These are phyloP conservation scores for Mythimna impura DNA, from an alignment of 2,888 invertebrate genomes.

Conservation along the genomic window DNA sequence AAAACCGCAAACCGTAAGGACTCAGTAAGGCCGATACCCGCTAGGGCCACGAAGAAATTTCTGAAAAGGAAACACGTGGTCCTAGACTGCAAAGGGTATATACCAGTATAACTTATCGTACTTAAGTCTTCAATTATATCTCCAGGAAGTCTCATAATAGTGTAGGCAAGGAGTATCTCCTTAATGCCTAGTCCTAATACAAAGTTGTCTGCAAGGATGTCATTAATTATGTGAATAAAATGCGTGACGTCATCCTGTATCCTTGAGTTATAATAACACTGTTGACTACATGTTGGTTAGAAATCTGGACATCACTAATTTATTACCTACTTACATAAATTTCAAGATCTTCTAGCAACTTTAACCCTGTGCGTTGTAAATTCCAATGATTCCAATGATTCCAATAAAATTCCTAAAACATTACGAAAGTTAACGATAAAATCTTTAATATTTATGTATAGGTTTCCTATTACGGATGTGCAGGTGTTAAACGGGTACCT, in stretches of 20 bases:
- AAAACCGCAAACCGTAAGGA: no score
- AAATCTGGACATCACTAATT: not conserved
- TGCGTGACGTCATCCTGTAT: constrained; percentile 43
- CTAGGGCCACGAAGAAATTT: no score
- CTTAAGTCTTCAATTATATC: not conserved
- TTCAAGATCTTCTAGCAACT: not conserved
- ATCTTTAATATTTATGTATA: constrained; percentile 19
- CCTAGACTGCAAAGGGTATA: not conserved
- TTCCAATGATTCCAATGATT: constrained; percentile 7
- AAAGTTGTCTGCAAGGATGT: constrained; percentile 52
- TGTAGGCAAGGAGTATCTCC: constrained; percentile 33
- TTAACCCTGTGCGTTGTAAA: not conserved
- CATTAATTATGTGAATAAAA: constrained; percentile 48
- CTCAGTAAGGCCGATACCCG: no score
- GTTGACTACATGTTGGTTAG: not conserved
- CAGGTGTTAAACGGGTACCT: constrained; percentile 32
- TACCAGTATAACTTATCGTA: not conserved
- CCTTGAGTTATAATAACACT: constrained; percentile 23
- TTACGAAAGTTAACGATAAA: constrained; percentile 18
- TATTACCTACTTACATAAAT: not conserved
- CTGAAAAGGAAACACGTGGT: not conserved
- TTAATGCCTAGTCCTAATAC: constrained; percentile 33
- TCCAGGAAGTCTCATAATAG: constrained; percentile 24
- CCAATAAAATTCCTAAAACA: not conserved
- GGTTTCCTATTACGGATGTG: constrained; percentile 46